Percentiles rank a stretch among this genome's conserved stretches.
These are phyloP conservation scores for Moxostoma hubbsi DNA, from an alignment of 2,797 vertebrate genomes.

Conservation along the genomic window DNA sequence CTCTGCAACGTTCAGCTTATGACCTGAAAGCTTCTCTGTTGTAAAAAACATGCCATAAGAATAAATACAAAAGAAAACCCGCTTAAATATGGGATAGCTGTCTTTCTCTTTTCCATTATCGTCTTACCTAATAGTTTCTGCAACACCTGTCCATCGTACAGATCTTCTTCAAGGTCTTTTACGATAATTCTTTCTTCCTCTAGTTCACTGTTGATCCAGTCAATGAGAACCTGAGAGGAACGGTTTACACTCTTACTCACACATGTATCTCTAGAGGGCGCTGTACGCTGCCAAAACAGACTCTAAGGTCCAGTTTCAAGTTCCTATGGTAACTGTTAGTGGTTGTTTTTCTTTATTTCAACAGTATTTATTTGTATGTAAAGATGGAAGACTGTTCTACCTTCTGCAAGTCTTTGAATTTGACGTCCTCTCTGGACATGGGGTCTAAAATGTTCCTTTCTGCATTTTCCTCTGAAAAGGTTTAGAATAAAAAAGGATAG, in stretches of 20 bases:
- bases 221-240: slow-evolving; percentile 86
- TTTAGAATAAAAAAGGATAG: slow-evolving; percentile 2
- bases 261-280: neutral
- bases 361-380: neutral
- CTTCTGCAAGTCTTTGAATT: slow-evolving; percentile 96
- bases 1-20: slow-evolving; percentile 94
- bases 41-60: neutral
- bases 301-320: neutral
- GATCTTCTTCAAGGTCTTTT: slow-evolving; percentile 94
- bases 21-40: slow-evolving; percentile 87
- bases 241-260: neutral
- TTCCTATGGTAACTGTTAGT: neutral
- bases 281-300: neutral
- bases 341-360: no score
- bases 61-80: no score
- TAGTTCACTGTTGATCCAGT: slow-evolving; percentile 95
- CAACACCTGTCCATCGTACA: slow-evolving; percentile 96
- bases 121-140: slow-evolving; percentile 94
- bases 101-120: no score
- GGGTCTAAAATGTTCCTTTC: slow-evolving; percentile 96
- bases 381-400: slow-evolving; percentile 66
- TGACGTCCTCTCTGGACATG: slow-evolving; percentile 87
- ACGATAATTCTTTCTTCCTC: slow-evolving; percentile 97
- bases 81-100: no score
- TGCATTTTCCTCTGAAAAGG: slow-evolving; percentile 90